Evolutionary conservation across 2,888 invertebrate species (phyloP), one percentile per base, ranked within the genome.

Genomic region (Ichneumoninae sp.): DNA sequence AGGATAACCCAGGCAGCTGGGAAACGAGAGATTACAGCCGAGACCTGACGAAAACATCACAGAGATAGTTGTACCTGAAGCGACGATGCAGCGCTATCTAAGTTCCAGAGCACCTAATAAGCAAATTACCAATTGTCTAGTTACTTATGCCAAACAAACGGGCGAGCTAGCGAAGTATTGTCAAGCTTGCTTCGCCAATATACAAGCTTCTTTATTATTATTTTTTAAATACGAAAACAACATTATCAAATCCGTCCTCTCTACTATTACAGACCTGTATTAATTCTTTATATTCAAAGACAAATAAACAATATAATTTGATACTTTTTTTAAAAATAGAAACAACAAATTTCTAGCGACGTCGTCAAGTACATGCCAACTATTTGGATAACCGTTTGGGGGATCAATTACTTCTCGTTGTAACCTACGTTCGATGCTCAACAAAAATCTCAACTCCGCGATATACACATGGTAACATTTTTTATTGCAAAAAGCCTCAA

Each of bases 1-100:
- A 78, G 94, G 93, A 90, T 93, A 93, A 87, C 94, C 94, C 90
- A 94, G 91, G 91, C 94, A 94, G 91, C 94, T 94, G 85, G 94
- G 94, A 87, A 94, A 94, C 82, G 94, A 93, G 86, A 94, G 91
- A 91, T 93, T 94, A 91, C 94, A 94, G 91, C 94, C 93, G 86
- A 93, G 91, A 93, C 93, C 93, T 93, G 93, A 93, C 86, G 93
- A 92, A 93, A 93, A 93, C 94, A 93, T 93, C 91, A 92, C 91
- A 92, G 91, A 90, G 91, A 92, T 90, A 91, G 90, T 91, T 93
- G 91, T 89, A 91, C 89, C 89, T 89, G 89, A 82, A 87, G 89
- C 83, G 89, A 89, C 89, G 87, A 90, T 89, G 87, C 87, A 89
- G 89, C 89, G 88, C 91, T 93, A 93, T 90, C 90, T 92, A 93